Percentiles rank a stretch among this genome's conserved stretches.
These are phyloP conservation scores for Hippocampus mohnikei DNA, from an alignment of 2,113 vertebrate species.

Conservation along the genomic window DNA sequence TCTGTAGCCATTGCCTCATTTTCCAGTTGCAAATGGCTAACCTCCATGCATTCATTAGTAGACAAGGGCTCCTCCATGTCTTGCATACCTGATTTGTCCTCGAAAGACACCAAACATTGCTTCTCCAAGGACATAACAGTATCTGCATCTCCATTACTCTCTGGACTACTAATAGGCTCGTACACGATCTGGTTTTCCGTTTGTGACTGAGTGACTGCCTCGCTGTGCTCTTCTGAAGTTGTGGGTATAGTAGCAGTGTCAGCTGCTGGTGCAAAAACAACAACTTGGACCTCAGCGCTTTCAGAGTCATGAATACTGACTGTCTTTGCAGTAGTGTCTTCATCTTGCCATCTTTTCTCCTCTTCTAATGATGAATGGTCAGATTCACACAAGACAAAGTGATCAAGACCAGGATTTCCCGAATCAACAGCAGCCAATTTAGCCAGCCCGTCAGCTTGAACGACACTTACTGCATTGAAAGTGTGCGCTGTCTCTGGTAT, in stretches of 20 bases:
- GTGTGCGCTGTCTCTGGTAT: not conserved
- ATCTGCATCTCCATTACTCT: constrained; percentile 49
- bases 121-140: constrained; percentile 21
- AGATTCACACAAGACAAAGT: constrained; percentile 29
- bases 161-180: constrained; percentile 67
- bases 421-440: constrained; percentile 20
- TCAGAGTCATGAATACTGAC: not conserved
- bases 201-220: constrained; percentile 23
- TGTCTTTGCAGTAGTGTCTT: not conserved
- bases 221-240: constrained; percentile 36
- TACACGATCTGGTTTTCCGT: constrained; percentile 53
- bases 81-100: constrained; percentile 31
- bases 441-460: constrained; percentile 8
- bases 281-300: constrained; percentile 30
- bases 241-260: constrained; percentile 22
- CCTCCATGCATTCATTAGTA: constrained; percentile 9
- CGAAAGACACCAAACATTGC: constrained; percentile 25
- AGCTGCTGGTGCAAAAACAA: constrained; percentile 39
- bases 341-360: constrained; percentile 1
- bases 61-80: constrained; percentile 7
- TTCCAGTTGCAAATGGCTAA: not conserved
- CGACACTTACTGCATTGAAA: constrained; percentile 6
- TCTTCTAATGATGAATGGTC: constrained; percentile 16
- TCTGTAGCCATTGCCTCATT: not conserved
- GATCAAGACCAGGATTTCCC: constrained; percentile 8